Conservation (phyloP, 2,888 invertebrate species). For the Nymphalis polychloros region DNA sequence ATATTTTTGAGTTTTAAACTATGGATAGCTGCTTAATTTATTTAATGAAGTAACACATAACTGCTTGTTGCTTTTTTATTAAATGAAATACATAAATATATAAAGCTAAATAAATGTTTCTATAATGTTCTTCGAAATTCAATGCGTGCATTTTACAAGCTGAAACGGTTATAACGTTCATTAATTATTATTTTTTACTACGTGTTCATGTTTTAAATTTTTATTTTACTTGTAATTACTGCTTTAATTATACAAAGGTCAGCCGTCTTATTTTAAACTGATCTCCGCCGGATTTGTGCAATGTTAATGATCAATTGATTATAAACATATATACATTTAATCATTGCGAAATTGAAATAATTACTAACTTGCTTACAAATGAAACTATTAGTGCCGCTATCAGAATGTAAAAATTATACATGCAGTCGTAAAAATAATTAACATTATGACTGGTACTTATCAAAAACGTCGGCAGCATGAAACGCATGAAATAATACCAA, state of each 20-base stretch:
- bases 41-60: not conserved
- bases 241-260: conserved; percentile 32
- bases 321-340: conserved; percentile 30
- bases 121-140: not conserved
- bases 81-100: no score
- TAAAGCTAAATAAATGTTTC: not conserved
- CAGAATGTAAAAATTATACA: conserved; percentile 28
- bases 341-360: conserved; percentile 28
- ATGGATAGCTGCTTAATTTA: not conserved
- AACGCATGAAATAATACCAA: conserved; percentile 24
- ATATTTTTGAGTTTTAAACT: not conserved
- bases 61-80: no score
- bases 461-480: conserved; percentile 30
- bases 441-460: conserved; percentile 31
- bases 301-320: conserved; percentile 34
- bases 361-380: conserved; percentile 25
- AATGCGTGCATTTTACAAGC: not conserved
- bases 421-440: conserved; percentile 32
- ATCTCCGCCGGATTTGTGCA: conserved; percentile 32
- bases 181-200: conserved; percentile 4
- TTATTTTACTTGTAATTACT: conserved; percentile 21
- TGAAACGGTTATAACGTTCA: conserved; percentile 1
- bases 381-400: conserved; percentile 33
- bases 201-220: conserved; percentile 9
- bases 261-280: conserved; percentile 30